Base-by-base conservation (phyloP, 1,140 invertebrate species). In the Carposina sasakii region DNA sequence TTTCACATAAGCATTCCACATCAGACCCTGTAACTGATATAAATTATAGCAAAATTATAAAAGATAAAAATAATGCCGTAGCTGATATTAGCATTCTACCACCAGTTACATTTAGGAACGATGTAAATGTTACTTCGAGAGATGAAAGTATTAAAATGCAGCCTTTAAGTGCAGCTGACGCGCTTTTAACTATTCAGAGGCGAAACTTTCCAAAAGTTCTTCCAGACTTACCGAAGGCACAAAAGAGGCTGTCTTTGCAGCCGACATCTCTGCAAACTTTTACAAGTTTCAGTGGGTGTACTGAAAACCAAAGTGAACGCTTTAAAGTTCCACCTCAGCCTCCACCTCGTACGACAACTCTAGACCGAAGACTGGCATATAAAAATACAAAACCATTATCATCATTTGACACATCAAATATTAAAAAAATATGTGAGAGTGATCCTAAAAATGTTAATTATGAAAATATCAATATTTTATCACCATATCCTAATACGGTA, bases 121-220 rank as follows among this genome's bases (percentile, higher is more conserved):
- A 94, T 62, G 87, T 94, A 6, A 94, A 94, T 64, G 92, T 94
- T 4, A 94, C 92, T 0, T 91, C 89, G 33, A 75, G 88, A 28
- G 86, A 87, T 33, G 87, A 88, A 46, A 40, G 57, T 9, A 43
- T 26, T 2, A 59, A 71, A 48, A 55, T 63, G 30, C 60, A 84
- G 26, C 75, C 77, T 12, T 58, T 91, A 10, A 89, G 87, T 8
- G 87, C 90, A 3, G 91, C 91, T 60, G 91, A 94, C 63, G 88
- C 92, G 1, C 75, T 94, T 28, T 85, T 88, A 39, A 90, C 90
- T 4, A 91, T 94, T 21, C 91, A 92, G 71, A 85, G 90, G 48
- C 85, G 92, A 52, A 94, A 94, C 63, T 94, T 91, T 69, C 93
- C 93, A 0, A 94, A 94, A 87, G 93, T 94, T 4, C 66, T 95